Percentiles rank a stretch among this genome's conserved stretches.
phyloP scores from a whole-genome alignment of 2,797 vertebrate genomes.

The Hyperoplus lanceolatus region DNA sequence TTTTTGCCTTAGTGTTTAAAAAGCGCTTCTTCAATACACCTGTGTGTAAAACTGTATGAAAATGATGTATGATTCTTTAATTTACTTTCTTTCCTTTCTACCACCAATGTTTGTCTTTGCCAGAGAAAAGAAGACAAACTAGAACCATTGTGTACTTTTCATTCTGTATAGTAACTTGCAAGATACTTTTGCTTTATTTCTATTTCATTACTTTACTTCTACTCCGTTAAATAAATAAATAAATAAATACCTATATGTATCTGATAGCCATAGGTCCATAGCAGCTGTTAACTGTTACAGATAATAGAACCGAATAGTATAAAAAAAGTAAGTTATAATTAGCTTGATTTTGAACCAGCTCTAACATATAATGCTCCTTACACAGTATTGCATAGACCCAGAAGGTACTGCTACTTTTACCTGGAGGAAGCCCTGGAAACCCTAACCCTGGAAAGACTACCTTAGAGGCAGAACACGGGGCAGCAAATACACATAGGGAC shows the following conservation, averaged over 20 bases:
- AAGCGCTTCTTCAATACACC: background rate
- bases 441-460: background rate
- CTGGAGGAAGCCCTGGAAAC: too few relatives aligned
- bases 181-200: too few relatives aligned
- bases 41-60: background rate
- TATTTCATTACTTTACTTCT: too few relatives aligned
- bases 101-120: background rate
- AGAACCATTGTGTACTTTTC: background rate
- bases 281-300: too few relatives aligned
- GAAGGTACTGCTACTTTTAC: background rate
- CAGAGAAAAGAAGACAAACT: background rate
- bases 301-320: too few relatives aligned
- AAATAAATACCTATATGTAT: too few relatives aligned
- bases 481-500: accelerated
- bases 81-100: background rate
- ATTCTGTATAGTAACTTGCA: too few relatives aligned
- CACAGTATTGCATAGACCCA: background rate
- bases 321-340: too few relatives aligned
- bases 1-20: background rate
- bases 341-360: too few relatives aligned
- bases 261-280: too few relatives aligned
- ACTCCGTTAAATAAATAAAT: too few relatives aligned
- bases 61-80: background rate
- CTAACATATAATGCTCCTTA: too few relatives aligned
- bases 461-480: background rate